phyloP scores from a whole-genome alignment of 1,140 invertebrate genomes.

The Riptortus pedestris region DNA sequence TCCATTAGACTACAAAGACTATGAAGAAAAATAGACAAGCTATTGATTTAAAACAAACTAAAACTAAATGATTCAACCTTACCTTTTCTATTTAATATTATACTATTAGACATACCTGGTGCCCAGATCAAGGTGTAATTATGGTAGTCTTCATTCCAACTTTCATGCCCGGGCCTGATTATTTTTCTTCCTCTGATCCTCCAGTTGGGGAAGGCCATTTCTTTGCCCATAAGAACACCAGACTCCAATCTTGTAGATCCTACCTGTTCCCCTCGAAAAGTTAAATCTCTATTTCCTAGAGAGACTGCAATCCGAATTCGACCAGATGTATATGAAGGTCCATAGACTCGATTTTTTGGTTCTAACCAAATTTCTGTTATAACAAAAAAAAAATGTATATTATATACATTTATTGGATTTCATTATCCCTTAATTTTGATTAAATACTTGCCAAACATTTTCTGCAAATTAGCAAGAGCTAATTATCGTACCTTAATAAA shows the following conservation, averaged over 20 bases:
- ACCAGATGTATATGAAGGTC: conserved; percentile 29
- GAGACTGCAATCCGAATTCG: conserved; percentile 27
- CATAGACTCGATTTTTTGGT: conserved; percentile 30
- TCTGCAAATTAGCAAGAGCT: neutral
- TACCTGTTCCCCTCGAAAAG: conserved; percentile 14
- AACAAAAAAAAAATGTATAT: conserved; percentile 16
- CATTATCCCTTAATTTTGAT: conserved; percentile 27
- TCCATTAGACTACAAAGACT: no score
- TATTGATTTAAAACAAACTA: no score
- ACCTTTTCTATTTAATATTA: no score
- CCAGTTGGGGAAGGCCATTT: neutral
- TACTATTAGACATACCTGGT: no score
- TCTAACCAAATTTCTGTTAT: conserved; percentile 30
- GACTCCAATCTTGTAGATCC: conserved; percentile 24
- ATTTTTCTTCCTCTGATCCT: conserved; percentile 22
- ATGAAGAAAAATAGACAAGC: no score
- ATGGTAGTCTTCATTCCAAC: conserved; percentile 51
- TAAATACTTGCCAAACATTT: neutral
- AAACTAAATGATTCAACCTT: no score
- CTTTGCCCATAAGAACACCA: conserved; percentile 29
- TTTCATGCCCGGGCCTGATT: neutral
- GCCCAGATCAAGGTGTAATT: conserved; percentile 49
- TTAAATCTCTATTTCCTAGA: conserved; percentile 27
- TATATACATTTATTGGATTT: neutral
- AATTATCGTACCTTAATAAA: neutral